Evolutionary conservation across 2,888 invertebrate species (phyloP), one percentile per base, ranked within the genome.

Genomic region (Melieria picta): DNA sequence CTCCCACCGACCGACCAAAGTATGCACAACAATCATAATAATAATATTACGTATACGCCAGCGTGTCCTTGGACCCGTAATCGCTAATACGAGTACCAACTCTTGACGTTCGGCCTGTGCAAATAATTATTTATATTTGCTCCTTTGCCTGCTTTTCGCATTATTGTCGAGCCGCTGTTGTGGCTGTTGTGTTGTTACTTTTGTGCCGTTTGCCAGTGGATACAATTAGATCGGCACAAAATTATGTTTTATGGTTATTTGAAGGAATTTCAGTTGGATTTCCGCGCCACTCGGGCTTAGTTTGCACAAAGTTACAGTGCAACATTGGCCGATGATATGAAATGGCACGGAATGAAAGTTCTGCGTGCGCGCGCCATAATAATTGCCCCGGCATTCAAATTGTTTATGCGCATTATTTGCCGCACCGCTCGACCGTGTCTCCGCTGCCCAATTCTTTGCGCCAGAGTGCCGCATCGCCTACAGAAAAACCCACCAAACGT

Each of bases 211-310:
- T 58, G 58, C 66, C 66, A 58, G 66, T 13, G 45, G 66, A 30
- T 58, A 58, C 58, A 66, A 66, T 66, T 66, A 66, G 58, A 66
- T 66, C 58, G 66, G 48, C 57, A 47, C 66, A 58, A 66, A 66
- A 66, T 66, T 66, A 66, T 58, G 48, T 57, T 66, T 66, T 66
- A 66, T 66, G 66, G 58, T 46, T 66, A 66, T 66, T 58, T 58
- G 42, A 47, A 42, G 5, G 47, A 43, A 58, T 45, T n/a, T 43
- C n/a, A 55, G 30, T 30, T 5, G 56, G 13, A 65, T 56, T 47
- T 55, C 65, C 57, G 55, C 55, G 57, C 65, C 45, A 65, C 50
- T 55, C 64, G 7, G 7, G 7, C 60, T 47, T 45, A 65, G 52
- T 45, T 16, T 55, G 9, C 43, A 50, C 55, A 45, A 10, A 43